A percentile compares a stretch with the other conserved stretches of the same genome.
Conservation (phyloP, 2,797 vertebrate genomes). For the Cygnus olor region DNA sequence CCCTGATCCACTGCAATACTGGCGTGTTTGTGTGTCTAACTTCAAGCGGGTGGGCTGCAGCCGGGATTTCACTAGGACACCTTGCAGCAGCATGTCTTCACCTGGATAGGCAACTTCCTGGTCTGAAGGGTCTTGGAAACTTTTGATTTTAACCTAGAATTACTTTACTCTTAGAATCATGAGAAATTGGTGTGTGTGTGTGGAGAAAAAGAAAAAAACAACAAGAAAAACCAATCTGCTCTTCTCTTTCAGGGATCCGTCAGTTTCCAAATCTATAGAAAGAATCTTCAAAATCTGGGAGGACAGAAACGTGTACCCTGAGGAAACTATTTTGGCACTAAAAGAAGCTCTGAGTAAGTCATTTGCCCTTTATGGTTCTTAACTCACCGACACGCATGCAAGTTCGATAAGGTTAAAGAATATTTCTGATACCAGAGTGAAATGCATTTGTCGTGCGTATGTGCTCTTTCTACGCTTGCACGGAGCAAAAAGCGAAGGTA, state of each 20-base stretch:
- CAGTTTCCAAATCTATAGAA: slow-evolving; percentile 93
- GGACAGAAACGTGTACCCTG: slow-evolving; percentile 93
- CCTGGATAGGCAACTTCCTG: not conserved
- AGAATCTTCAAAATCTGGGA: slow-evolving; percentile 98
- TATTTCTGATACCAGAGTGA: not conserved
- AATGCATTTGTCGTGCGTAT: rapidly evolving
- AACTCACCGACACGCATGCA: rapidly evolving
- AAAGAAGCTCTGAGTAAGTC: slow-evolving; percentile 87
- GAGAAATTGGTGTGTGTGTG: not conserved
- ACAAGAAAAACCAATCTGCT: not conserved
- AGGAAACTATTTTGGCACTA: slow-evolving; percentile 89
- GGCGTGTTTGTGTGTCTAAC: not conserved
- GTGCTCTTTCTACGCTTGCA: not conserved
- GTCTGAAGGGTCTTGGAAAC: not conserved
- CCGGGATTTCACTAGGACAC: not conserved
- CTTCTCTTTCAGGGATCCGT: slow-evolving; percentile 84
- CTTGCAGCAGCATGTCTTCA: not conserved
- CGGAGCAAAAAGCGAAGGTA: rapidly evolving
- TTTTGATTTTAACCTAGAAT: not conserved
- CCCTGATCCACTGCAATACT: rapidly evolving
- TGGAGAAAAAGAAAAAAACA: too few relatives aligned
- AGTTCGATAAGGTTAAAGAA: not conserved
- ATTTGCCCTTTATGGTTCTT: not conserved
- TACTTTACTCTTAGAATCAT: not conserved
- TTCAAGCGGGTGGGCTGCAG: not conserved